Conservation (phyloP, 2,113 vertebrate genomes). For the Mustela lutreola region DNA sequence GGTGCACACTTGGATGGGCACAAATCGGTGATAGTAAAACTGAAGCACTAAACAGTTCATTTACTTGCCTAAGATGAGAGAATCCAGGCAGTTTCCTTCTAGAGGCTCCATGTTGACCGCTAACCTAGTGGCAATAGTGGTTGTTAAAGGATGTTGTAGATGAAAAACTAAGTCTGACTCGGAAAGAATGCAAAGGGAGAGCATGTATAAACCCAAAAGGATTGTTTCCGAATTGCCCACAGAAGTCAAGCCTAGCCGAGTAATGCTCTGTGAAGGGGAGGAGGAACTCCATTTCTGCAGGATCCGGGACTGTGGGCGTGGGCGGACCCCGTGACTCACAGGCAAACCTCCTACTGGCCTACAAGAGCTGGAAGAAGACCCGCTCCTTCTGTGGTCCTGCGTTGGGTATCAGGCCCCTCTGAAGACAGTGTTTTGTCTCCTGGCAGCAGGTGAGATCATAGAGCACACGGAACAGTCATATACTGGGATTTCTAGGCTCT, state of each 20-base stretch:
- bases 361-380: background rate
- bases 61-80: background rate
- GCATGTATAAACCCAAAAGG: background rate
- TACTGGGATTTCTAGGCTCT: background rate
- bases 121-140: background rate
- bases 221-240: background rate
- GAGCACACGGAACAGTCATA: background rate
- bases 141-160: background rate
- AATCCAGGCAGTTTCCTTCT: background rate
- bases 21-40: background rate
- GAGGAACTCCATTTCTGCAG: too few relatives aligned
- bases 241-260: too few relatives aligned
- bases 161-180: background rate
- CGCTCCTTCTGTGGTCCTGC: background rate
- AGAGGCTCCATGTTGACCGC: background rate
- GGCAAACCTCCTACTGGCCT: background rate
- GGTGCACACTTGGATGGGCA: background rate
- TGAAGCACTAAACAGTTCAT: background rate
- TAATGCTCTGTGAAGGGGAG: background rate
- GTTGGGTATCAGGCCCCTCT: too few relatives aligned
- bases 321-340: background rate
- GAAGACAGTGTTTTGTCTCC: background rate
- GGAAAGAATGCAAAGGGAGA: background rate
- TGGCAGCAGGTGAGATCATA: background rate
- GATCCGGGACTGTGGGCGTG: accelerated